Percentiles rank a stretch among this genome's conserved stretches.
Evolutionary conservation across 2,888 invertebrate genomes (phyloP).

Genomic region (Litoditis marina): DNA sequence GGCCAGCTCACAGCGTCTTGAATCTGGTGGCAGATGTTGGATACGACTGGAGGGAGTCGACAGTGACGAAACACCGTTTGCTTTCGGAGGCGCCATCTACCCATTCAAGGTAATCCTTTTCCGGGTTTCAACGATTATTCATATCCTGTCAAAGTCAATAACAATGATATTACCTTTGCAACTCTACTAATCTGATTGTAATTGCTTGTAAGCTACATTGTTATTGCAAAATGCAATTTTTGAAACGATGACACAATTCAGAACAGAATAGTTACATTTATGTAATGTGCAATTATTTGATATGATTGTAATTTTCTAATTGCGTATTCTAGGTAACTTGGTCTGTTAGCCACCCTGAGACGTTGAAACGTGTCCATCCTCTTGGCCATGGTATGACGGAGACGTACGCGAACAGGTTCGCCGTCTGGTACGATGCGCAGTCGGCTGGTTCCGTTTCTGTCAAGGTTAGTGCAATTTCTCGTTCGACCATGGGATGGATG

Average conservation of each 20-base stretch:
- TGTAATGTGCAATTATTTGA: too few relatives aligned
- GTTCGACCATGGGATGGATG: background rate
- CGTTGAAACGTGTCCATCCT: conserved; percentile 25
- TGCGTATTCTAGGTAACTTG: conserved; percentile 22
- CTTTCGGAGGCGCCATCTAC: conserved; percentile 51
- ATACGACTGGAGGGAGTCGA: conserved; percentile 36
- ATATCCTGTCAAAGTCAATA: too few relatives aligned
- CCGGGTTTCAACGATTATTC: background rate
- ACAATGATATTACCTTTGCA: too few relatives aligned
- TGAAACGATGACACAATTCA: too few relatives aligned
- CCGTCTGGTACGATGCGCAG: conserved; percentile 34
- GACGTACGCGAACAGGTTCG: conserved; percentile 28
- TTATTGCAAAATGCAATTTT: too few relatives aligned
- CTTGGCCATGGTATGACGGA: conserved; percentile 28
- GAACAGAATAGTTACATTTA: too few relatives aligned
- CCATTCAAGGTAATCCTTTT: conserved; percentile 35
- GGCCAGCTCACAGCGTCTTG: conserved; percentile 33
- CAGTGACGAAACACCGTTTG: conserved; percentile 46
- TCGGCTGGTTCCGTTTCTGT: conserved; percentile 26
- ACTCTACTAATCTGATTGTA: too few relatives aligned
- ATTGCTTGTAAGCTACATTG: too few relatives aligned
- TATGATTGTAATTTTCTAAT: background rate
- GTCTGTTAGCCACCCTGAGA: conserved; percentile 27
- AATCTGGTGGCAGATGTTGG: conserved; percentile 35
- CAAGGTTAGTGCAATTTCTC: conserved; percentile 13